Evolutionary conservation across 1,140 invertebrate species (phyloP).

Genomic region (Tetramorium alpestre): DNA sequence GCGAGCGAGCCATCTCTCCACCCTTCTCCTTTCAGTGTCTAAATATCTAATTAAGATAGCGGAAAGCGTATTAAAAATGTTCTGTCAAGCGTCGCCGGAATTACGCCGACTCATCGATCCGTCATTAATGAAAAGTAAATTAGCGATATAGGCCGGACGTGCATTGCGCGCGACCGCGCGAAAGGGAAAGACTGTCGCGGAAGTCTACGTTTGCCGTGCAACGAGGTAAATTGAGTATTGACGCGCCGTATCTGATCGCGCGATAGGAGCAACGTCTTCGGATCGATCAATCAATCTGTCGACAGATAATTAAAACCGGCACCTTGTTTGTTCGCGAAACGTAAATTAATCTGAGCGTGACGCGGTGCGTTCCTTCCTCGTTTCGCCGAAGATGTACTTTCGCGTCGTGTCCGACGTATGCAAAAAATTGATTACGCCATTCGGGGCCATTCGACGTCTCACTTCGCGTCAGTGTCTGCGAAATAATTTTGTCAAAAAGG

Average conservation of each 20-base stretch:
- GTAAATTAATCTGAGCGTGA: conserved; percentile 66
- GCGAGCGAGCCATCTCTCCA: not conserved
- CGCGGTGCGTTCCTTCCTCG: conserved; percentile 33
- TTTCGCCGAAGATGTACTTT: conserved; percentile 4
- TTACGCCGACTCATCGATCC: conserved; percentile 48
- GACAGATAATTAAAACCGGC: conserved; percentile 70
- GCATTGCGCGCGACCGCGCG: conserved; percentile 13
- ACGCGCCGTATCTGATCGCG: conserved; percentile 66
- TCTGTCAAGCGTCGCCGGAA: conserved; percentile 12
- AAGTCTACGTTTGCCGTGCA: conserved; percentile 44
- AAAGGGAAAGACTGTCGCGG: conserved; percentile 23
- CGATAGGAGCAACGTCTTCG: conserved; percentile 43
- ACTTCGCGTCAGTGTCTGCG: not conserved
- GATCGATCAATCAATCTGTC: conserved; percentile 74
- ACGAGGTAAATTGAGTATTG: conserved; percentile 35
- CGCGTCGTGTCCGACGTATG: not conserved
- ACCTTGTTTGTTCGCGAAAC: conserved; percentile 71
- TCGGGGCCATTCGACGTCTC: conserved; percentile 15
- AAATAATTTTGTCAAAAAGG: not conserved
- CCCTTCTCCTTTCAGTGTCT: not conserved
- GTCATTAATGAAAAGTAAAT: conserved; percentile 59
- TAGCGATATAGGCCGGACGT: conserved; percentile 36
- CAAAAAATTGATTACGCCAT: conserved; percentile 59
- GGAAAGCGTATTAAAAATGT: conserved; percentile 39
- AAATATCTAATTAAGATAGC: conserved; percentile 62